Base-by-base conservation (phyloP, 2,888 invertebrate genomes). In the Cancer borealis region DNA sequence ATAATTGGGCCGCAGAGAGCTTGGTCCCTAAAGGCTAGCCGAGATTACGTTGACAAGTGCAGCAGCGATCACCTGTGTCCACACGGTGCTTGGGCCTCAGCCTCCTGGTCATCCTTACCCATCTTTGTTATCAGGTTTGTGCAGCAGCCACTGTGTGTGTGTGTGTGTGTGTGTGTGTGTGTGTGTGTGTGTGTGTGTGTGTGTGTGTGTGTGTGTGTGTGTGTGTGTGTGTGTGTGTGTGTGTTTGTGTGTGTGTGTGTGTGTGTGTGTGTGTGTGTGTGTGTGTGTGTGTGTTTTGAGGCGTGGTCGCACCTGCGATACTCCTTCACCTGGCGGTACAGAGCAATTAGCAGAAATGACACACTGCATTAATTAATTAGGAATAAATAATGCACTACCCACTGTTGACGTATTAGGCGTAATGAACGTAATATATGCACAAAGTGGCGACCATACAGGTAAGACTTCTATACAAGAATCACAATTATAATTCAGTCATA, bases 321-420 rank as follows among this genome's bases (percentile, higher is more conserved):
- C 79, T 79, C 79, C 79, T 79, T 79, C 79, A 79, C 79, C 79
- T 30, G 79, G 79, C 79, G 79, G 79, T 14, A 30, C 73, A 26
- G 73, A 79, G 30, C 30, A 79, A 79, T 30, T 30, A 79, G 30
- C 30, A 12, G 12, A 79, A 66, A 30, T 79, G 79, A 79, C 79
- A 30, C 79, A 8, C 30, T 30, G 26, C 79, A 12, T 79, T 12
- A 79, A 79, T 79, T 30, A 79, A 79, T 79, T 30, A 79, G 8
- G 14, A 79, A 17, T 3, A 79, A 79, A 79, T 79, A 79, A 79
- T 10, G 79, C 12, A 30, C 30, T 30, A 30, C 30, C 79, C 14
- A 30, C 4, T 79, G 79, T 26, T 79, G 79, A 79, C 79, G 26
- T 79, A 3, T 30, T 79, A 12, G 12, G 4, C 79, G 79, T 79